Percentiles rank a stretch among this genome's conserved stretches.
phyloP scores from a whole-genome alignment of 2,113 vertebrate species.

The Bujurquina vittata region DNA sequence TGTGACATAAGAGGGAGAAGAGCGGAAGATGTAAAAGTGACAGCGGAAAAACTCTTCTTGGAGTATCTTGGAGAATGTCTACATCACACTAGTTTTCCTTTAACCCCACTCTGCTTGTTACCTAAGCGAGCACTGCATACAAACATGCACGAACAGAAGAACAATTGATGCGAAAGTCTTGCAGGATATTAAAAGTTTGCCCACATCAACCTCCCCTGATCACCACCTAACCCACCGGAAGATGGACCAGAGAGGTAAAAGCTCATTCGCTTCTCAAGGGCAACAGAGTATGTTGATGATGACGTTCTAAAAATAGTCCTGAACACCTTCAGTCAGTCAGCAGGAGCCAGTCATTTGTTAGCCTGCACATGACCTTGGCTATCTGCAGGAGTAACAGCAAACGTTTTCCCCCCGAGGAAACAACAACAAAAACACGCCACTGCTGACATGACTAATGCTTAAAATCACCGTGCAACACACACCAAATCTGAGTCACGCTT shows the following conservation, averaged over 20 bases:
- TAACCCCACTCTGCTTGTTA: neutral
- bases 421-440: conserved; percentile 29
- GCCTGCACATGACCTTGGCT: conserved; percentile 64
- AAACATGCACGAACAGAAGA: conserved; percentile 8
- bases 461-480: conserved; percentile 4
- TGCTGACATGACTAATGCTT: conserved; percentile 35
- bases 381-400: conserved; percentile 46
- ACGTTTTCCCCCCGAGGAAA: conserved; percentile 39
- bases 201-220: conserved; percentile 21
- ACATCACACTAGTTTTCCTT: neutral
- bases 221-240: conserved; percentile 15
- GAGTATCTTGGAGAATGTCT: neutral
- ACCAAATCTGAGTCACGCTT: conserved; percentile 49
- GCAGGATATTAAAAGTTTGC: conserved; percentile 33
- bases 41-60: neutral
- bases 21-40: neutral
- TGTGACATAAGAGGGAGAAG: conserved; percentile 7
- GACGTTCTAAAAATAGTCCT: conserved; percentile 64
- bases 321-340: conserved; percentile 64
- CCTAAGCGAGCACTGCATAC: neutral
- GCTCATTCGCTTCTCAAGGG: conserved; percentile 47
- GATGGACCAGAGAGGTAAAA: conserved; percentile 49
- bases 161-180: conserved; percentile 12
- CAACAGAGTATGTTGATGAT: conserved; percentile 39
- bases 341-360: conserved; percentile 38